Evolutionary conservation across 1,140 invertebrate species (phyloP).

Genomic region (Berghia stephanieae): DNA sequence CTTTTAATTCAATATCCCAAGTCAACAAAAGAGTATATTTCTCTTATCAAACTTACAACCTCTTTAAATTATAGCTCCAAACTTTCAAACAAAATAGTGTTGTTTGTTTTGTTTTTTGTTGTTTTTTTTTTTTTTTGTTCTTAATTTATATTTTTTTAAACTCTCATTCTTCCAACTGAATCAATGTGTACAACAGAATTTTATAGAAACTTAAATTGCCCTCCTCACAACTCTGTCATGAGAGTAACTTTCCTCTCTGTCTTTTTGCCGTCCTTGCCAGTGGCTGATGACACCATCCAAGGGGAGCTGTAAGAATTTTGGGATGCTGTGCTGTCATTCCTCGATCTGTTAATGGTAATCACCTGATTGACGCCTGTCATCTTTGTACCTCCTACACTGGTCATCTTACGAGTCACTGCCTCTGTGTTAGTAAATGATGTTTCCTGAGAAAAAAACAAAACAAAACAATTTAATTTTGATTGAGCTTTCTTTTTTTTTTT

Average conservation of each 20-base stretch:
- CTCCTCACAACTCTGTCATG: constrained; percentile 28
- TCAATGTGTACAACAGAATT: background rate
- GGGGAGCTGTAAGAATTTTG: constrained; percentile 12
- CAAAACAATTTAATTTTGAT: background rate
- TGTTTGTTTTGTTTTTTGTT: background rate
- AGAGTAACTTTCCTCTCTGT: constrained; percentile 29
- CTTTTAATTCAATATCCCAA: too few species aligned
- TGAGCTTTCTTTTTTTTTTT: background rate
- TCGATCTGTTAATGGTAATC: constrained; percentile 25
- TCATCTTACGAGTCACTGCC: constrained; percentile 21
- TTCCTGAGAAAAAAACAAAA: constrained; percentile 13
- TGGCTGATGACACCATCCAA: constrained; percentile 11
- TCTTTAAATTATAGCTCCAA: background rate
- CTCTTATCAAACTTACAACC: constrained; percentile 79
- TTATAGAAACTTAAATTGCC: too few species aligned
- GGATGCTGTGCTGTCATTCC: background rate
- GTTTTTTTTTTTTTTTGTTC: background rate
- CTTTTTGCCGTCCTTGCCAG: constrained; percentile 27
- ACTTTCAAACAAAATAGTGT: background rate
- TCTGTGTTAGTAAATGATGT: constrained; percentile 31
- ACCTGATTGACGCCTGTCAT: constrained; percentile 19
- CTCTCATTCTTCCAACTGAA: background rate
- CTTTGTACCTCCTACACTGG: background rate
- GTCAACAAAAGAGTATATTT: too few species aligned
- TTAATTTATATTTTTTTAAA: background rate